Conservation (phyloP, 2,113 vertebrate species). For the Pseudopipra pipra region DNA sequence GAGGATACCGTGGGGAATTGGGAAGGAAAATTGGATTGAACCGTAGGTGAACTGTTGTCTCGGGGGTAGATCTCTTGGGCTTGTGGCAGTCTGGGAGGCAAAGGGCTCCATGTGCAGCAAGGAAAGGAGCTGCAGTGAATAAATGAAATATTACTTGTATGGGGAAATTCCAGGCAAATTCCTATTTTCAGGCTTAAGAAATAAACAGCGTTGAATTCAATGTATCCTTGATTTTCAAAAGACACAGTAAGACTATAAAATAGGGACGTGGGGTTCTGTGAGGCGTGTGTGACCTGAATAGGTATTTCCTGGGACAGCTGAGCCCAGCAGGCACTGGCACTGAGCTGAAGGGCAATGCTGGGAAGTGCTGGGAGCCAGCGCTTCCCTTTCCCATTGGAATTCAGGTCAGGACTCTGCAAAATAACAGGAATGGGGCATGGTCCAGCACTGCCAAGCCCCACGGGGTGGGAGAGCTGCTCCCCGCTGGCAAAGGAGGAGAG, state of each 20-base stretch:
- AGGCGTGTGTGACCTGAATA: background rate
- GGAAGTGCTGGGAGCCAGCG: rapidly evolving
- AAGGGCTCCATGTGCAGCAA: background rate
- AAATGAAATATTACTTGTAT: rapidly evolving
- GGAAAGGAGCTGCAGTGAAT: background rate
- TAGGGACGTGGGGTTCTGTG: rapidly evolving
- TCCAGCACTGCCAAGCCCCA: background rate
- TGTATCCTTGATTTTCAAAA: background rate
- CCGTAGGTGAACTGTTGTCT: background rate
- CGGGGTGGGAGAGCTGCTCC: rapidly evolving
- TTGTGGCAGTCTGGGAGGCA: background rate
- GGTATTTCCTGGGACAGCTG: background rate
- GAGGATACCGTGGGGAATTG: rapidly evolving
- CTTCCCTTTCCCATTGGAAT: background rate
- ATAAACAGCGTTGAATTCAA: background rate
- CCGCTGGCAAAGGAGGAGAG: rapidly evolving
- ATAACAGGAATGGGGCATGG: rapidly evolving
- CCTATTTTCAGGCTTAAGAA: background rate
- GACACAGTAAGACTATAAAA: background rate
- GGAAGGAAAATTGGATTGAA: background rate
- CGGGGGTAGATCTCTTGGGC: background rate
- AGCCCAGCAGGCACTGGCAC: background rate
- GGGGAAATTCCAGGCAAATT: background rate
- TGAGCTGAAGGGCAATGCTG: rapidly evolving
- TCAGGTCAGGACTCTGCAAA: background rate